Percentiles rank a stretch among this genome's conserved stretches.
phyloP scores from a whole-genome alignment of 2,888 invertebrate species.

The Chrysotoxum bicinctum region DNA sequence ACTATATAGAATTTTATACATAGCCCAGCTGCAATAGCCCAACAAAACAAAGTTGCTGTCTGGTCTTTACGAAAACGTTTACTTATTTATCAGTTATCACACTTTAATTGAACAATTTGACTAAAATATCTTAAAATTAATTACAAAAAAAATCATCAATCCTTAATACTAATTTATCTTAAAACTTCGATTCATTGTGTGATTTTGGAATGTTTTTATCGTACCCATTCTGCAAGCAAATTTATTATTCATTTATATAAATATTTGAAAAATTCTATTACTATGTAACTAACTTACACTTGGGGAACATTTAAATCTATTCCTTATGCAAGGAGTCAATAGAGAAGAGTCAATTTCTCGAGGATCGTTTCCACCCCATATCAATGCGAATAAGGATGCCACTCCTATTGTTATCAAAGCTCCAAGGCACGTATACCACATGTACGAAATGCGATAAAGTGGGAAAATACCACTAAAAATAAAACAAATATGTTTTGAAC shows the following conservation, averaged over 20 bases:
- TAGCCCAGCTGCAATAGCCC: too few relatives aligned
- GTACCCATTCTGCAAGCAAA: slow-evolving; percentile 74
- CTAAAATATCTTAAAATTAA: not conserved
- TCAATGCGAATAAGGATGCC: slow-evolving; percentile 76
- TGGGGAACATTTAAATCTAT: slow-evolving; percentile 73
- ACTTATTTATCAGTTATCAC: not conserved
- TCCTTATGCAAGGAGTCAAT: slow-evolving; percentile 84
- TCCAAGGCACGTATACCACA: slow-evolving; percentile 89
- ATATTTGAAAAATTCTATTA: not conserved
- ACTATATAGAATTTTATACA: too few relatives aligned
- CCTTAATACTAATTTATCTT: not conserved
- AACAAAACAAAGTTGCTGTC: too few relatives aligned
- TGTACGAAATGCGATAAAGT: slow-evolving; percentile 88
- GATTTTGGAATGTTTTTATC: slow-evolving; percentile 75
- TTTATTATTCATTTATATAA: not conserved
- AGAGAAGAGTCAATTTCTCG: slow-evolving; percentile 84
- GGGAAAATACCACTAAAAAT: slow-evolving; percentile 78
- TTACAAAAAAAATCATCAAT: not conserved
- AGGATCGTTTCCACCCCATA: slow-evolving; percentile 83
- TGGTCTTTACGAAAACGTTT: not conserved
- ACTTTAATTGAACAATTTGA: not conserved
- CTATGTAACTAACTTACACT: slow-evolving; percentile 74
- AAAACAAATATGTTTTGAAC: not conserved
- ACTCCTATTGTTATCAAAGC: slow-evolving; percentile 84
- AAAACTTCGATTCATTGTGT: slow-evolving; percentile 23